A percentile compares a stretch with the other conserved stretches of the same genome.
These are phyloP conservation scores for Eulemur albifrons DNA, from an alignment of 2,797 vertebrate genomes.

Conservation along the genomic window DNA sequence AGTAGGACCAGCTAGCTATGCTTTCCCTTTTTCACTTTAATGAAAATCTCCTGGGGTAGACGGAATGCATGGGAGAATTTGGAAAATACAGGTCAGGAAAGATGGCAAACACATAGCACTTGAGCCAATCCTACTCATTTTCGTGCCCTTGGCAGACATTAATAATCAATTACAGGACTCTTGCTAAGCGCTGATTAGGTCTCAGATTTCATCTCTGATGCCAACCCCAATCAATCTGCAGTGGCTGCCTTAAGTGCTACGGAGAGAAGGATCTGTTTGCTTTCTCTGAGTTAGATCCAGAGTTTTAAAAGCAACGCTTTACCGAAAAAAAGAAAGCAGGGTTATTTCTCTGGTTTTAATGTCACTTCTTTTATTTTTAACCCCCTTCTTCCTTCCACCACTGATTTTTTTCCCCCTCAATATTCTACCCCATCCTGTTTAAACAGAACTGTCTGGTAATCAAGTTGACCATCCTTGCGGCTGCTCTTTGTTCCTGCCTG, in stretches of 20 bases:
- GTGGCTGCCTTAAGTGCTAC: neutral
- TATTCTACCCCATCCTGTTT: neutral
- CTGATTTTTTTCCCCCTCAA: accelerated
- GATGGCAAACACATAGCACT: neutral
- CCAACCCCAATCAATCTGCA: neutral
- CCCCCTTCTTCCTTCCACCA: neutral
- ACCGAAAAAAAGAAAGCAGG: neutral
- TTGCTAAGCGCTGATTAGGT: conserved; percentile 44
- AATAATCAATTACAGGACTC: conserved; percentile 58
- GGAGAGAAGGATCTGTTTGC: neutral
- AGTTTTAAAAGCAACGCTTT: neutral
- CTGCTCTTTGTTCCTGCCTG: neutral
- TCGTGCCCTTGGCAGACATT: conserved; percentile 58
- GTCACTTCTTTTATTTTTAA: conserved; percentile 36
- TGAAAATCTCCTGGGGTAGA: neutral
- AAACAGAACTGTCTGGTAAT: neutral
- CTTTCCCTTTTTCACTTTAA: neutral
- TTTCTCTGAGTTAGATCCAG: neutral
- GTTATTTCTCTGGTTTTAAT: neutral
- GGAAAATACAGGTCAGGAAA: neutral
- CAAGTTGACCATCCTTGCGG: neutral
- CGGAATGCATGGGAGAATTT: neutral
- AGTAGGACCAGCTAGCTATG: neutral
- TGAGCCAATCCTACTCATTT: neutral
- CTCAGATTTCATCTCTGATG: conserved; percentile 40